Evolutionary conservation across 2,888 invertebrate species (phyloP).

Genomic region (Lasioglossum pauxillum): DNA sequence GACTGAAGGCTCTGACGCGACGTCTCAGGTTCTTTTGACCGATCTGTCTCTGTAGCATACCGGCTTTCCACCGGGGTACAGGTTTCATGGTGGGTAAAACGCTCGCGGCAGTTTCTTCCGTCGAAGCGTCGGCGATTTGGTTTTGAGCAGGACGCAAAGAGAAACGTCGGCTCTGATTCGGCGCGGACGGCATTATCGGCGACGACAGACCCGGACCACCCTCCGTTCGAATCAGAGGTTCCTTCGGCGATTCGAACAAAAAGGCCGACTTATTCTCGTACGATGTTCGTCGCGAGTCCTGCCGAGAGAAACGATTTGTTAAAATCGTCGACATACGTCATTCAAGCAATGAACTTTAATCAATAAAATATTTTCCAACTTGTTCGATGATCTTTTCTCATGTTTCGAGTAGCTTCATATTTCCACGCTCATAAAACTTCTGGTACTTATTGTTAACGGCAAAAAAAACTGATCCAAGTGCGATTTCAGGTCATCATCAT

Average conservation of each 20-base stretch:
- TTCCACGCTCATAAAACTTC: too few relatives aligned
- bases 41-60: conserved; percentile 81
- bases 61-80: conserved; percentile 81
- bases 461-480: too few relatives aligned
- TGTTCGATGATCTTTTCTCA: too few relatives aligned
- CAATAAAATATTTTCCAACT: too few relatives aligned
- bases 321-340: too few relatives aligned
- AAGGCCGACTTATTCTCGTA: conserved; percentile 61
- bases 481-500: too few relatives aligned
- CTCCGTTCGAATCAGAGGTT: conserved; percentile 79
- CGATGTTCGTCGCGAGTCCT: conserved; percentile 47
- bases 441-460: too few relatives aligned
- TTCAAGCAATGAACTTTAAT: too few relatives aligned
- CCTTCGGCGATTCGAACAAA: conserved; percentile 76
- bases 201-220: conserved; percentile 77
- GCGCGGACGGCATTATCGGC: conserved; percentile 69
- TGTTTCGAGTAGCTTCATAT: too few relatives aligned
- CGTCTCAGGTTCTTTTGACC: conserved; percentile 78
- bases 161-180: conserved; percentile 70
- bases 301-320: conserved; percentile 7
- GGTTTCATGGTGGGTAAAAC: conserved; percentile 51
- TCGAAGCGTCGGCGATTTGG: conserved; percentile 32
- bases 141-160: conserved; percentile 77
- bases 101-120: neutral
- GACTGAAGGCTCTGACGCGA: conserved; percentile 80